Conservation (phyloP, 1,140 invertebrate genomes). For the Ceratina australensis region DNA sequence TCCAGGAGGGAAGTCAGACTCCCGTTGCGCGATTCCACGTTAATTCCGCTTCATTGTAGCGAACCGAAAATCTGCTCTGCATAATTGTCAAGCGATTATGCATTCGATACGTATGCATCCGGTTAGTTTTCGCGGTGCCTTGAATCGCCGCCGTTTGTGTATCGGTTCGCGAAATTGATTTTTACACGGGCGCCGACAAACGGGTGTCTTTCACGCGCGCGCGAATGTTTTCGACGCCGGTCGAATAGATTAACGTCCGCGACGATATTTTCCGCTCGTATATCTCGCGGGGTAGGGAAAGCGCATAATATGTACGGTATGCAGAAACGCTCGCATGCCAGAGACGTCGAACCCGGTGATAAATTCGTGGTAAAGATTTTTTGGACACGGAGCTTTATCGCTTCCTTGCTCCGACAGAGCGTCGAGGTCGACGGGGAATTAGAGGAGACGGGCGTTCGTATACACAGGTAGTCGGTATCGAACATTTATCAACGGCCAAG, state of each 20-base stretch:
- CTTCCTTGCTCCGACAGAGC: conserved; percentile 37
- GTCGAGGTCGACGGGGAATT: conserved; percentile 51
- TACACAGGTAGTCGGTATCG: conserved; percentile 60
- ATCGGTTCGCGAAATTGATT: too few relatives aligned
- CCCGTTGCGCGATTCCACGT: conserved; percentile 14
- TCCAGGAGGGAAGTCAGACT: conserved; percentile 55
- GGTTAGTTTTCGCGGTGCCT: neutral
- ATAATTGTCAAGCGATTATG: neutral
- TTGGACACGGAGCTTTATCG: conserved; percentile 45
- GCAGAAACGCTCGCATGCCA: conserved; percentile 15
- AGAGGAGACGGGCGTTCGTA: conserved; percentile 50
- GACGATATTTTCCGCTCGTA: conserved; percentile 10
- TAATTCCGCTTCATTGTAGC: conserved; percentile 54
- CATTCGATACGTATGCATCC: neutral
- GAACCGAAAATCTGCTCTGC: conserved; percentile 47
- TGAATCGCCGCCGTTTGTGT: too few relatives aligned
- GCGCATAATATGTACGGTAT: conserved; percentile 25
- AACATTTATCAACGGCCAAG: conserved; percentile 70
- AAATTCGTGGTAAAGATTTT: conserved; percentile 44
- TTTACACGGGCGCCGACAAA: neutral
- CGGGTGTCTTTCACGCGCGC: neutral
- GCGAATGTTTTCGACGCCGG: neutral
- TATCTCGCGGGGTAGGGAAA: neutral
- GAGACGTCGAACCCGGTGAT: conserved; percentile 24
- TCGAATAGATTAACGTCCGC: neutral